A percentile compares a stretch with the other conserved stretches of the same genome.
phyloP scores from a whole-genome alignment of 2,888 invertebrate species.

The Epicampocera succincta region DNA sequence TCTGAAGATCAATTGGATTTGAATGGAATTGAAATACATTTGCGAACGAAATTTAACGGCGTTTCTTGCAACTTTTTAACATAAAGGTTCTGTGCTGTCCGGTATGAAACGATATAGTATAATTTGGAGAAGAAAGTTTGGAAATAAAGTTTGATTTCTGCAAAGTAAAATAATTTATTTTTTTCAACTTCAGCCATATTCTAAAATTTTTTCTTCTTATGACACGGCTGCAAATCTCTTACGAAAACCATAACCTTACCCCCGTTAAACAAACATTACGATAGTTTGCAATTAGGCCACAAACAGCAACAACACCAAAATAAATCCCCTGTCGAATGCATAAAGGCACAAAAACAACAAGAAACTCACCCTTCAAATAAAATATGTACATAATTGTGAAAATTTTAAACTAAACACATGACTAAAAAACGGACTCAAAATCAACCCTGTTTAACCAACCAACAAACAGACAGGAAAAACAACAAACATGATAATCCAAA shows the following conservation, averaged over 20 bases:
- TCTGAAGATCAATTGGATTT: too few relatives aligned
- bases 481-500: not conserved
- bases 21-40: too few relatives aligned
- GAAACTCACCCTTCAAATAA: conserved; percentile 44
- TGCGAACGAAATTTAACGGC: too few relatives aligned
- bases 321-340: conserved; percentile 28
- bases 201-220: too few relatives aligned
- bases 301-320: conserved; percentile 27
- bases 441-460: conserved; percentile 41
- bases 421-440: conserved; percentile 26
- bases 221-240: not conserved
- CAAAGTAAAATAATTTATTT: too few relatives aligned
- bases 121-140: too few relatives aligned
- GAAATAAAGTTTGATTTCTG: too few relatives aligned
- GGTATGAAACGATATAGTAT: too few relatives aligned
- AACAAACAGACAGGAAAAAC: not conserved
- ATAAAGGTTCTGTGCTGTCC: too few relatives aligned
- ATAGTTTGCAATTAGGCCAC: conserved; percentile 31
- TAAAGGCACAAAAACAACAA: conserved; percentile 19
- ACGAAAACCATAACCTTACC: conserved; percentile 57
- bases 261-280: conserved; percentile 5
- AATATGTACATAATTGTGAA: conserved; percentile 14
- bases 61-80: too few relatives aligned
- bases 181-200: too few relatives aligned
- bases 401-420: conserved; percentile 57